Conservation (phyloP, 2,888 invertebrate species). For the Tachina fera region DNA sequence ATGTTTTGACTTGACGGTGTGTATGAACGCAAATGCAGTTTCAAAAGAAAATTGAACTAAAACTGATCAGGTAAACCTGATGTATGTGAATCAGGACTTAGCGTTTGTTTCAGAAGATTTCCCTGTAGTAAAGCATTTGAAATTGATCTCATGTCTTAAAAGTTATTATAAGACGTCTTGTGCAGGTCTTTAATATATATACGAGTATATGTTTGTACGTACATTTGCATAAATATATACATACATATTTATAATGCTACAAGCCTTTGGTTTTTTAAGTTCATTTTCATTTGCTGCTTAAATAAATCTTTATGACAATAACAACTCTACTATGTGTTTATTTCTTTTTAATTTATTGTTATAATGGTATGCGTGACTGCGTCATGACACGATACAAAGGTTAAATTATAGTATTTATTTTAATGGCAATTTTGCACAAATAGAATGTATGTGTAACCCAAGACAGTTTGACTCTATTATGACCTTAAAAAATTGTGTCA, state of each 20-base stretch:
- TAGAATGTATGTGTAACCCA: neutral
- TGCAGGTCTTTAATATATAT: too few relatives aligned
- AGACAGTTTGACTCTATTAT: neutral
- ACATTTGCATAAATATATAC: too few relatives aligned
- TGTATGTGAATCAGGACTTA: too few relatives aligned
- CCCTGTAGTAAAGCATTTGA: too few relatives aligned
- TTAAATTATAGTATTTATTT: constrained; percentile 38
- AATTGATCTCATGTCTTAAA: too few relatives aligned
- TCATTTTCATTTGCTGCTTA: neutral
- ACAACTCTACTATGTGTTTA: neutral
- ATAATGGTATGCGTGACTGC: constrained; percentile 13
- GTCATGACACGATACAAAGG: constrained; percentile 28
- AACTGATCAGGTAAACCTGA: too few relatives aligned
- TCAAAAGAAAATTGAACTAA: too few relatives aligned
- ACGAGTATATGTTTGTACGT: too few relatives aligned
- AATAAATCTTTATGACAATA: constrained; percentile 5
- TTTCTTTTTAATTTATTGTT: constrained; percentile 12
- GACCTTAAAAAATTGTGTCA: constrained; percentile 24
- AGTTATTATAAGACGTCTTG: too few relatives aligned
- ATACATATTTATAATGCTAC: neutral
- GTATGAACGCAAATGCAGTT: too few relatives aligned
- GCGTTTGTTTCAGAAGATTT: too few relatives aligned
- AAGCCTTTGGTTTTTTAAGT: neutral
- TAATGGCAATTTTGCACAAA: constrained; percentile 4
- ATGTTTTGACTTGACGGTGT: too few relatives aligned